These are phyloP conservation scores for Sphaeramia orbicularis DNA, from an alignment of 2,797 vertebrate species.

Conservation along the genomic window DNA sequence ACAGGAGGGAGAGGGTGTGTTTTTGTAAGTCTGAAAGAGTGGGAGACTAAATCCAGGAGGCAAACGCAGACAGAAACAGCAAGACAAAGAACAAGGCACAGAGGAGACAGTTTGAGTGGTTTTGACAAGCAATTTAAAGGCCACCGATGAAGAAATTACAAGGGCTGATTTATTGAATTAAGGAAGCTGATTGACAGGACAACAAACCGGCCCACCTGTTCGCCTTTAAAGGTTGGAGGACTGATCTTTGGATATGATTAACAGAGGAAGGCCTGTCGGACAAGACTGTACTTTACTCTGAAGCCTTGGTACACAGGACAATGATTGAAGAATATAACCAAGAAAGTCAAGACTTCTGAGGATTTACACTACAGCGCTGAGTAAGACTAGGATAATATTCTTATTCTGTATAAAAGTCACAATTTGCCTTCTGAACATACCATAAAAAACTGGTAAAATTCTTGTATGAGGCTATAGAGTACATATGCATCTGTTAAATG, in stretches of 20 bases:
- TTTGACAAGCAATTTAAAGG: constrained; percentile 34
- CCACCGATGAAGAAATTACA: constrained; percentile 38
- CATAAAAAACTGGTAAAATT: constrained; percentile 6
- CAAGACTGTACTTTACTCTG: constrained; percentile 24
- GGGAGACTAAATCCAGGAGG: constrained; percentile 45
- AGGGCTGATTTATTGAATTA: constrained; percentile 21
- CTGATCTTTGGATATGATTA: constrained; percentile 39
- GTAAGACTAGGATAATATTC: constrained; percentile 47
- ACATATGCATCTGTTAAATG: background rate
- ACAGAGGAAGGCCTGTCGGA: constrained; percentile 32
- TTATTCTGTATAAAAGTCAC: background rate
- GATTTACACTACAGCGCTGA: constrained; percentile 24
- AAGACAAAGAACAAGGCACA: constrained; percentile 46
- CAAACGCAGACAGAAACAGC: constrained; percentile 44
- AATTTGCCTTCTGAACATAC: constrained; percentile 6
- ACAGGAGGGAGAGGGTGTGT: constrained; percentile 59
- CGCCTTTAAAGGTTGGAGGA: constrained; percentile 36
- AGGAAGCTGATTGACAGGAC: constrained; percentile 62
- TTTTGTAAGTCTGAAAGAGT: constrained; percentile 45
- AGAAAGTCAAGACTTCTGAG: constrained; percentile 36
- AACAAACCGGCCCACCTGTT: constrained; percentile 67
- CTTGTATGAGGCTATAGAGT: constrained; percentile 1
- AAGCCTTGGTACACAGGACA: constrained; percentile 52
- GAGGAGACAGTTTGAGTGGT: constrained; percentile 34
- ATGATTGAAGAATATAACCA: constrained; percentile 28